Conservation (phyloP, 2,888 invertebrate species). For the Drosophila demipolita region DNA sequence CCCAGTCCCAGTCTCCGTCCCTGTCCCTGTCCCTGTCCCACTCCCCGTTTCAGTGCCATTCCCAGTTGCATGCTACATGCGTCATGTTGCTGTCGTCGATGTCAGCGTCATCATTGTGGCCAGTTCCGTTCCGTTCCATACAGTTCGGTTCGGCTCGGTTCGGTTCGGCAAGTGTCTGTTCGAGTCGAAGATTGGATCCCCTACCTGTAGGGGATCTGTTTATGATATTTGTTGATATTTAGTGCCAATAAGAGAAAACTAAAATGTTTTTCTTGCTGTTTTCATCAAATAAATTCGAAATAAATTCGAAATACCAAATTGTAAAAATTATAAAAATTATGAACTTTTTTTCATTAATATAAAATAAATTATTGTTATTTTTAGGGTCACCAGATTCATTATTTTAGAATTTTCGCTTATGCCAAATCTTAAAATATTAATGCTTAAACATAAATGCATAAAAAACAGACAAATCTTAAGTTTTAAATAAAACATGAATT, state of each 20-base stretch:
- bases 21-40: not conserved
- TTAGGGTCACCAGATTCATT: not conserved
- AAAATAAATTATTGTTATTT: not conserved
- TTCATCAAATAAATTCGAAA: not conserved
- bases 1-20: not conserved
- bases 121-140: constrained; percentile 22
- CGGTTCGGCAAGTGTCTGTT: constrained; percentile 26
- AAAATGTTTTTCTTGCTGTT: not conserved
- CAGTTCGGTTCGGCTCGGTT: not conserved
- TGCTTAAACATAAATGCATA: not conserved
- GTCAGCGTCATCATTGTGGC: constrained; percentile 22
- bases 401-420: not conserved
- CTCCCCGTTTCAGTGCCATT: constrained; percentile 4
- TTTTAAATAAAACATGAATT: not conserved
- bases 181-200: constrained; percentile 38
- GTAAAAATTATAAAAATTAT: not conserved
- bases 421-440: not conserved
- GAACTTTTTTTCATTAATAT: not conserved
- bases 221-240: constrained; percentile 2
- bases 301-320: not conserved
- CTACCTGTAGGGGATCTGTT: constrained; percentile 36
- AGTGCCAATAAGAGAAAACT: not conserved
- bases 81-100: constrained; percentile 52
- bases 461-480: not conserved
- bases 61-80: constrained; percentile 38